These are phyloP conservation scores for Scaptomyza reducta DNA, from an alignment of 2,888 invertebrate species.

Conservation along the genomic window DNA sequence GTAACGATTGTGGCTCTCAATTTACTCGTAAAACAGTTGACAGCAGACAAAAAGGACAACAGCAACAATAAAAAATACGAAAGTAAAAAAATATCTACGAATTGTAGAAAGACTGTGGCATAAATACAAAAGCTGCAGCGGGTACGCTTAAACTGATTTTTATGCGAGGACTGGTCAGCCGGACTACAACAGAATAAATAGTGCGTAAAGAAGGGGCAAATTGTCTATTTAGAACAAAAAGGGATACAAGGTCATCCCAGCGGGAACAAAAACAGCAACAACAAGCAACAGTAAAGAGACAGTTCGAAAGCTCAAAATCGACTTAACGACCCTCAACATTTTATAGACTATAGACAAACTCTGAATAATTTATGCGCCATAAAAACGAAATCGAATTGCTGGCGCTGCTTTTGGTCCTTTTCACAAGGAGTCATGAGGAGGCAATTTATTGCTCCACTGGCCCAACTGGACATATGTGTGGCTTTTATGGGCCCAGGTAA, in stretches of 20 bases:
- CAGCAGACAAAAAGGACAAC: slow-evolving; percentile 20
- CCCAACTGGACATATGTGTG: slow-evolving; percentile 38
- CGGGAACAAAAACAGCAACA: slow-evolving; percentile 20
- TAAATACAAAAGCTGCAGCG: slow-evolving; percentile 65
- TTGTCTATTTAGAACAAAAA: slow-evolving; percentile 71
- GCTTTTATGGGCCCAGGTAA: slow-evolving; percentile 60
- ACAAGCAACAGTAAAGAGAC: slow-evolving; percentile 11
- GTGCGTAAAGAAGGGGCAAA: slow-evolving; percentile 71
- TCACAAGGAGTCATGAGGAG: slow-evolving; percentile 74
- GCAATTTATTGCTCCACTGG: slow-evolving; percentile 68
- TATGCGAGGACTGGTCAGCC: slow-evolving; percentile 36
- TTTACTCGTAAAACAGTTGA: slow-evolving; percentile 71
- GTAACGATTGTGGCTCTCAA: slow-evolving; percentile 70
- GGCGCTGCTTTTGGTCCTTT: slow-evolving; percentile 48
- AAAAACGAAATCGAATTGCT: slow-evolving; percentile 78
- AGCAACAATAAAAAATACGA: slow-evolving; percentile 23
- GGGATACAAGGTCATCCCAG: slow-evolving; percentile 72
- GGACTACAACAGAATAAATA: slow-evolving; percentile 56
- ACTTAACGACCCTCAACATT: slow-evolving; percentile 72
- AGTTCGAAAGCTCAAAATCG: slow-evolving; percentile 32
- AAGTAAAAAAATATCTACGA: slow-evolving; percentile 10
- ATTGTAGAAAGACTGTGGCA: slow-evolving; percentile 47
- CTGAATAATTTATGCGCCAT: slow-evolving; percentile 75
- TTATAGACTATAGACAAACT: slow-evolving; percentile 75
- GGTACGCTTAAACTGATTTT: slow-evolving; percentile 72